Base-by-base conservation (phyloP, 2,113 vertebrate species). In the Tenrec ecaudatus region DNA sequence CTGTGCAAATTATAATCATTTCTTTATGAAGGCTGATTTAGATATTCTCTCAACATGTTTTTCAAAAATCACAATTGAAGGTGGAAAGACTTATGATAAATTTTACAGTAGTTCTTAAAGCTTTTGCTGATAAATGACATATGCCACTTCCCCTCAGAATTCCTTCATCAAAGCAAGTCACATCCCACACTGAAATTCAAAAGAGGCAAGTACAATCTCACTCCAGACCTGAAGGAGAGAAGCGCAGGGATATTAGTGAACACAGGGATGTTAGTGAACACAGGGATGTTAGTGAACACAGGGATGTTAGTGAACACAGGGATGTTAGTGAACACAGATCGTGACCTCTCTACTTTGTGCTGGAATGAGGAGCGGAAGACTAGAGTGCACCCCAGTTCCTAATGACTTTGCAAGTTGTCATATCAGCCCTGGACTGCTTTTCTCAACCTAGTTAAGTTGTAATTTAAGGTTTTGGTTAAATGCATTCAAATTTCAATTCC, bases 141-240 rank as follows among this genome's bases (percentile, higher is more conserved):
- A 71, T 78, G 57, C 38, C 68, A 76, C 31, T 92, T 82, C 15
- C 36, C 14, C 36, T 78, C 27, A 38, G 2, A 86, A 40, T 58
- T 88, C 53, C 25, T 47, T 93, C 40, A 38, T 86, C 43, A 92
- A 86, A 69, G 16, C 60, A 92, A 64, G 82, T 85, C n/a, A 76
- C 2, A 16, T 27, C 10, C 14, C 14, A 53, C 47, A 47, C 36
- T 23, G 82, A 53, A 57, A 78, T 78, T 92, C 62, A 64, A 82
- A 57, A 3, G 58, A 43, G 47, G 53, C 15, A 36, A 87, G 19
- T 58, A 20, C 19, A 64, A 40, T 33, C 69, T 33, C 64, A 25
- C 78, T 12, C 3, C 33, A n/a, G 71, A 47, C 40, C 68, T 79
- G 40, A 93, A 86, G 6, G 60, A 71, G 62, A 38, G 82, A 62